Evolutionary conservation across 2,113 vertebrate genomes (phyloP), one percentile per base, ranked within the genome.

Genomic region (Apodemus sylvaticus): DNA sequence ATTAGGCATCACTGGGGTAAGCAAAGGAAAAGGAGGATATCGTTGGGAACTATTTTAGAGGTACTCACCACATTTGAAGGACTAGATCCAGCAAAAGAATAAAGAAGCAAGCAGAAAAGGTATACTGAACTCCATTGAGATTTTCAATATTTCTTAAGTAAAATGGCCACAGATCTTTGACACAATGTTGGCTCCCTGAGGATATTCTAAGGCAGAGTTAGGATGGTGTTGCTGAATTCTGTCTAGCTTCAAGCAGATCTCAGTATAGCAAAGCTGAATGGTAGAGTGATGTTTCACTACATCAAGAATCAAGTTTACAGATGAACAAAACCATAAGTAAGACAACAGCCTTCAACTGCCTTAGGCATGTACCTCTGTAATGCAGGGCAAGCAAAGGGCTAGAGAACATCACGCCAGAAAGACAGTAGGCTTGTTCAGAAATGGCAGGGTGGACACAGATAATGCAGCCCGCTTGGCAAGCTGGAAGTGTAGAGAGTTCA

Each of bases 401-500:
- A 24, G 51, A 71, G 24, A 58, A 42, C 24, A 53, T 12, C 4
- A n/a, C 12, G 19, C 31, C 12, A 16, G 10, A 13, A 36, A 29
- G 2, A 16, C 14, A 39, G 26, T 0, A 1, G 74, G 11, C 39
- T 14, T 1, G 20, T 55, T 64, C 16, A 0, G 7, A 29, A 45
- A 29, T 9, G 13, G 58, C 22, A 4, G 48, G 9, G 58, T 3
- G 0, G 58, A 70, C 34, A 60, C 3, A 51, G 90, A 55, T 11
- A 17, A 12, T 51, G 29, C 20, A 2, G 3, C 22, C 42, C 12
- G 4, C 7, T 31, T 14, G 12, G 31, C 26, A 31, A 53, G 16
- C 42, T 1, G 7, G 5, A 39, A 39, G 19, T 5, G 3, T 0
- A 7, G 1, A 24, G 26, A 11, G 1, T 48, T 34, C 70, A 13